A percentile compares a stretch with the other conserved stretches of the same genome.
These are phyloP conservation scores for Cygnus olor DNA, from an alignment of 2,797 vertebrate genomes.

Conservation along the genomic window DNA sequence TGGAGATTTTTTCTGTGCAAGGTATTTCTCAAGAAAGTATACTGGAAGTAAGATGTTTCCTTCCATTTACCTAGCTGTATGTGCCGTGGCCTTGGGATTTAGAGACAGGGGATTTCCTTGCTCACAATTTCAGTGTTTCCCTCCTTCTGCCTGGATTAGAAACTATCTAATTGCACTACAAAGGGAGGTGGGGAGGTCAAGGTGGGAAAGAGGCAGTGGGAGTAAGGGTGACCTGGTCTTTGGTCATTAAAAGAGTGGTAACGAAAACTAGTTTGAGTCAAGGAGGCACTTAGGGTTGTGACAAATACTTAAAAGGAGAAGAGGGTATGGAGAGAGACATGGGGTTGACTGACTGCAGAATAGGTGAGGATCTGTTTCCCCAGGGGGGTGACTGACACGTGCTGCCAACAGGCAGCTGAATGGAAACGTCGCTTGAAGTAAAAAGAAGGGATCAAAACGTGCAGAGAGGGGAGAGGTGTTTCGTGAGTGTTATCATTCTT, in stretches of 20 bases:
- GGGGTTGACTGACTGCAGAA: not conserved
- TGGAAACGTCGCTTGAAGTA: not conserved
- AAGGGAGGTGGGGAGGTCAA: not conserved
- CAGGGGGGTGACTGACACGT: not conserved
- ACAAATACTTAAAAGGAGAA: not conserved
- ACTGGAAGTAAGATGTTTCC: not conserved
- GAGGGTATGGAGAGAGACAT: not conserved
- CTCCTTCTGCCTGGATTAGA: accelerated
- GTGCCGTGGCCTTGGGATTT: not conserved
- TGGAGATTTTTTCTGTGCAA: not conserved
- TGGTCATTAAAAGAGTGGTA: not conserved
- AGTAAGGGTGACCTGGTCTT: not conserved
- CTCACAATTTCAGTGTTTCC: not conserved
- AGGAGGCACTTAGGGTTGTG: not conserved
- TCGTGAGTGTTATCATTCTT: not conserved
- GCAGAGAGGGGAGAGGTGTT: not conserved
- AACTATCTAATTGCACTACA: not conserved
- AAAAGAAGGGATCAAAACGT: not conserved
- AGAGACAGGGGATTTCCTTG: not conserved
- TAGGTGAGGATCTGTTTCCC: not conserved
- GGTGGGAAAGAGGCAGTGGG: not conserved
- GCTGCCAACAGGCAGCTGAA: not conserved
- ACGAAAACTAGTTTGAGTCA: not conserved
- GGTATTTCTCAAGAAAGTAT: not conserved
- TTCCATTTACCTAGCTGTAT: not conserved